Base-by-base conservation (phyloP, 2,888 invertebrate species). In the Trichacis sp. region DNA sequence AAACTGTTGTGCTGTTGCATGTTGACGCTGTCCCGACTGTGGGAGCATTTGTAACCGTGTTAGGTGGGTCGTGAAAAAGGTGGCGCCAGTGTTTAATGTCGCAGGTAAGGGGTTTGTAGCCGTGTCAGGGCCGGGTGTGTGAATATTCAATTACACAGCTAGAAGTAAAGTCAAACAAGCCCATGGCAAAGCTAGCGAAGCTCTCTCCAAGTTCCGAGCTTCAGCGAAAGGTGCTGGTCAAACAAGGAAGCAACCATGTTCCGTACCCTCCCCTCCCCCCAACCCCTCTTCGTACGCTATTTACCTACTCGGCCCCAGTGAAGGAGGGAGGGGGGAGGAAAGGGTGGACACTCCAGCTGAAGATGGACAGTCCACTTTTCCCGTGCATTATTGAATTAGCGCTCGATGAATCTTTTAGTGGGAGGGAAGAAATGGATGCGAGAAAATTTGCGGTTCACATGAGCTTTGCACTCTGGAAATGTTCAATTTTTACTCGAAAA, bases 61-160 rank as follows among this genome's bases (percentile, higher is more conserved):
- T n/a, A n/a, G n/a, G n/a, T n/a, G n/a, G n/a, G n/a, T n/a, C n/a
- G n/a, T n/a, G n/a, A n/a, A n/a, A n/a, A n/a, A n/a, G n/a, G n/a
- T n/a, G n/a, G n/a, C n/a, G n/a, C n/a, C n/a, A n/a, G n/a, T n/a
- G n/a, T n/a, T n/a, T n/a, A n/a, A n/a, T n/a, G n/a, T n/a, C n/a
- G n/a, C n/a, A n/a, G n/a, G n/a, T n/a, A n/a, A n/a, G n/a, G n/a
- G n/a, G n/a, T n/a, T n/a, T n/a, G n/a, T n/a, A n/a, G n/a, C n/a
- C n/a, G n/a, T n/a, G n/a, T 72, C 55, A 70, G 70, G 72, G 66
- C 65, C 68, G 69, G 70, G 79, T 79, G 81, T 80, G 82, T 82
- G 81, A 82, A 82, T 82, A 82, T 82, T 82, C 82, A 81, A 82
- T 82, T 82, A 82, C 80, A 81, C 78, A 82, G 81, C 81, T 82